phyloP scores from a whole-genome alignment of 2,113 vertebrate species.

The Dendrocopos noguchii region DNA sequence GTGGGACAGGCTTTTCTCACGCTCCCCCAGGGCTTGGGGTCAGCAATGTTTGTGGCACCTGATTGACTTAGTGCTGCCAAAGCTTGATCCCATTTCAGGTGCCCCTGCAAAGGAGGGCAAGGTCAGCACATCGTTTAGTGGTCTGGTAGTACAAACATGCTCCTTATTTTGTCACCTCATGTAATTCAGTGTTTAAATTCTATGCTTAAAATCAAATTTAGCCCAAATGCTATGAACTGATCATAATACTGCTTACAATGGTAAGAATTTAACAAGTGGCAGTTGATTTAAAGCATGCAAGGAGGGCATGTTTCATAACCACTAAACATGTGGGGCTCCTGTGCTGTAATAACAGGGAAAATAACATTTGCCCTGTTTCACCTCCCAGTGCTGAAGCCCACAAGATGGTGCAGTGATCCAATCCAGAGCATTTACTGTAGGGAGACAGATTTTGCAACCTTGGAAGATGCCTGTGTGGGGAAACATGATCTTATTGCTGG shows the following conservation, averaged over 20 bases:
- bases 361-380: not conserved
- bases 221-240: fast-evolving
- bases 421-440: not conserved
- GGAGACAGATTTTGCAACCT: not conserved
- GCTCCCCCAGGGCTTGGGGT: not conserved
- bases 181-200: not conserved
- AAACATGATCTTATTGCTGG: not conserved
- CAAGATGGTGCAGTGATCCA: conserved; percentile 7
- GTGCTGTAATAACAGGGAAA: not conserved
- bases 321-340: not conserved
- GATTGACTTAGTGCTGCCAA: not conserved
- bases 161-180: not conserved
- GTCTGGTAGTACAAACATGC: not conserved
- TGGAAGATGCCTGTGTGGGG: not conserved
- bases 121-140: not conserved
- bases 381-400: not conserved
- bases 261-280: not conserved
- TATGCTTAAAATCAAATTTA: not conserved
- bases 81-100: fast-evolving
- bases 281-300: not conserved
- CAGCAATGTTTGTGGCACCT: not conserved
- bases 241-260: too few relatives aligned
- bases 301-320: not conserved
- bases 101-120: not conserved
- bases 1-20: not conserved